Conservation (phyloP, 2,888 invertebrate species). For the Lomographa bimaculata region DNA sequence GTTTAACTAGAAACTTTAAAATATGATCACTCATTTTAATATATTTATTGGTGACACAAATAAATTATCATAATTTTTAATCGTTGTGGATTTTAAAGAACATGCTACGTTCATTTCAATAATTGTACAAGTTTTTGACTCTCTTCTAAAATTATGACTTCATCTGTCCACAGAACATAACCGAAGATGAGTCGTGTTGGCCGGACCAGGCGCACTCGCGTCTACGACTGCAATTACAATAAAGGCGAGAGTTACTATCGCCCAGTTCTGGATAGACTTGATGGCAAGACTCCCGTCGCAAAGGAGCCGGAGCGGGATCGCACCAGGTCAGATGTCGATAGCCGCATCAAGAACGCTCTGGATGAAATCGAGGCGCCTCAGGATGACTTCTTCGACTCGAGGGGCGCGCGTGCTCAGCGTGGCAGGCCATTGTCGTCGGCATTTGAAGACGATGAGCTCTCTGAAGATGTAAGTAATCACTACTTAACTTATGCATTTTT, state of each 20-base stretch:
- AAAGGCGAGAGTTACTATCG: constrained; percentile 93
- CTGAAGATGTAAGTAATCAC: constrained; percentile 72
- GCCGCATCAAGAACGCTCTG: constrained; percentile 62
- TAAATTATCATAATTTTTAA: too few species aligned
- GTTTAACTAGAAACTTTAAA: too few species aligned
- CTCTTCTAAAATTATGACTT: too few species aligned
- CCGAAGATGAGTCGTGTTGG: constrained; percentile 70
- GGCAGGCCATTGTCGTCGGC: constrained; percentile 72
- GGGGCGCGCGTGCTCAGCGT: constrained; percentile 80
- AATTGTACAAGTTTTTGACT: too few species aligned
- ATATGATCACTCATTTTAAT: too few species aligned
- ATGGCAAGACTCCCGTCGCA: constrained; percentile 82
- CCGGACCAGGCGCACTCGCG: constrained; percentile 89
- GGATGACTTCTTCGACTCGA: constrained; percentile 86
- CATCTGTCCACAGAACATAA: constrained; percentile 16
- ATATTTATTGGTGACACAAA: too few species aligned
- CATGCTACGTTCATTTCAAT: too few species aligned
- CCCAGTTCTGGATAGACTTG: constrained; percentile 89
- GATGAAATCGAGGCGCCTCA: constrained; percentile 60
- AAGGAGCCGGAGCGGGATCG: constrained; percentile 67
- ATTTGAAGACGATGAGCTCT: constrained; percentile 71
- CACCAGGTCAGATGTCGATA: constrained; percentile 61
- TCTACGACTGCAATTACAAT: constrained; percentile 94
- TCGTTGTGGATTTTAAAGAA: too few species aligned
- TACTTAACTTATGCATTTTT: too few species aligned